Base-by-base conservation (phyloP, 2,888 invertebrate species). In the Tipula confusa region DNA sequence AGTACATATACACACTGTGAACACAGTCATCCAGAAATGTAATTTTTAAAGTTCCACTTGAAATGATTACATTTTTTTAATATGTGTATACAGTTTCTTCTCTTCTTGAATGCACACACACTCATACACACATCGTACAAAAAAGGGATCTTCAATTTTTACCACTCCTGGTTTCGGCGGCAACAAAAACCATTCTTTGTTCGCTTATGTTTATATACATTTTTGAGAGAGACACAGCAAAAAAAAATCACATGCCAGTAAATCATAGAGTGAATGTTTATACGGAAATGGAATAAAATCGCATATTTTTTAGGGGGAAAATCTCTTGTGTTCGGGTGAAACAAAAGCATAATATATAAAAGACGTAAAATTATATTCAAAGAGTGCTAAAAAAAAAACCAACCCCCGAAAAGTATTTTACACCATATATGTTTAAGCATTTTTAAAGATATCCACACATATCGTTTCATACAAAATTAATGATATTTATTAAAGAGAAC, bases 41-140 rank as follows among this genome's bases (percentile, higher is more conserved):
- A 64, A 64, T 64, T 64, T 64, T 64, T 64, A 64, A 64, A 64
- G 64, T 64, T 64, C 24, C 64, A 64, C 64, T 64, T 64, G 24
- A 64, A 24, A 64, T 64, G 24, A 64, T 64, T 64, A 64, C 64
- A 64, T 24, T 64, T 18, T 64, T 43, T 64, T 64, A n/a, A n/a
- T 18, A 1, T 24, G 64, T 64, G 24, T 48, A 48, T 48, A 18
- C 64, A 9, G 24, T 64, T 64, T 64, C 64, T 9, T 64, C 64
- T 24, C 64, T 64, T 24, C 24, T 18, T 24, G 64, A 64, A 64
- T 24, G 9, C 24, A 64, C 1, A 24, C 7, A 36, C 36, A 36
- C 64, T 3, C 24, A 64, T 9, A 24, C 7, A 36, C 36, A 36
- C n/a, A 43, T n/a, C n/a, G 24, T 64, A 64, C 11, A 2, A 18